Conservation (phyloP, 2,888 invertebrate species). For the Drosophila ezoana region DNA sequence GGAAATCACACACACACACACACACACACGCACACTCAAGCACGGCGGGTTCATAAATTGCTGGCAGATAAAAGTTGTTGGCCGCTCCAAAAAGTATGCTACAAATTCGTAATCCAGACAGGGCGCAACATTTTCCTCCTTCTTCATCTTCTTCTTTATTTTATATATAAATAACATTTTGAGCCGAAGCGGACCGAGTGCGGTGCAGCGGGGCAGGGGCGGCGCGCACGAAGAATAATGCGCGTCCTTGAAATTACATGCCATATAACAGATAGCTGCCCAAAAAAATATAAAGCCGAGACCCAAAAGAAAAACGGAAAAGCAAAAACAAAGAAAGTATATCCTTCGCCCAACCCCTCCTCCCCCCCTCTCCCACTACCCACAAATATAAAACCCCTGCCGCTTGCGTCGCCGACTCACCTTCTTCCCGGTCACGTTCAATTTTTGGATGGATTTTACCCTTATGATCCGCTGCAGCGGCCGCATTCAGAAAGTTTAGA, state of each 20-base stretch:
- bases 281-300: slow-evolving; percentile 13
- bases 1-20: slow-evolving; percentile 25
- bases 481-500: slow-evolving; percentile 84
- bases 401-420: slow-evolving; percentile 75
- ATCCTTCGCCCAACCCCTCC: neutral
- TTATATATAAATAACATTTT: slow-evolving; percentile 55
- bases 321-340: slow-evolving; percentile 9
- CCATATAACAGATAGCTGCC: slow-evolving; percentile 62
- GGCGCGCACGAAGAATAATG: slow-evolving; percentile 71
- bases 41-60: slow-evolving; percentile 41
- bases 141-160: neutral
- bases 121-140: slow-evolving; percentile 37
- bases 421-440: slow-evolving; percentile 85
- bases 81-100: slow-evolving; percentile 45
- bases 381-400: slow-evolving; percentile 3
- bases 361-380: neutral
- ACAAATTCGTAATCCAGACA: slow-evolving; percentile 55
- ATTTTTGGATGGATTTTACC: slow-evolving; percentile 85
- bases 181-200: slow-evolving; percentile 29
- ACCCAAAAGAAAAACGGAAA: slow-evolving; percentile 6
- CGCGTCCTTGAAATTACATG: slow-evolving; percentile 72
- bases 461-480: slow-evolving; percentile 85
- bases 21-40: neutral
- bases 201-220: neutral
- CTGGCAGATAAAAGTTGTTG: slow-evolving; percentile 45